Conservation (phyloP, 2,113 vertebrate genomes). For the Heptranchias perlo region DNA sequence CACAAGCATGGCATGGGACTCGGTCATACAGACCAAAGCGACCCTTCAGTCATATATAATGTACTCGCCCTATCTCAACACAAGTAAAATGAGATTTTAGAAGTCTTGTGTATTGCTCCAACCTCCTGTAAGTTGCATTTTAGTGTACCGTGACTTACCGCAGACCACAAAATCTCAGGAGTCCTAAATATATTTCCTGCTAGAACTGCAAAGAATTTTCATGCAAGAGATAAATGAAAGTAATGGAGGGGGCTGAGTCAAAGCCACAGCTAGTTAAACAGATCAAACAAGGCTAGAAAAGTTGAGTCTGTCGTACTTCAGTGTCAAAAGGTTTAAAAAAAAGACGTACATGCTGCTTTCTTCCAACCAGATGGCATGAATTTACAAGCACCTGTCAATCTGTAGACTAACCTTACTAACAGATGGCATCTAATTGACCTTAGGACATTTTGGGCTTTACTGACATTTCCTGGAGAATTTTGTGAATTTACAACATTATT, state of each 20-base stretch:
- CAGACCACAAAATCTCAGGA: background rate
- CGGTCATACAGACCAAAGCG: background rate
- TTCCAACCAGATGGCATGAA: background rate
- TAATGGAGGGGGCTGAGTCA: background rate
- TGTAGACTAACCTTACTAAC: background rate
- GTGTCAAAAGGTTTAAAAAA: background rate
- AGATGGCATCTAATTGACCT: background rate
- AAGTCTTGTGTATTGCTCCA: background rate
- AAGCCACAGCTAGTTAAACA: background rate
- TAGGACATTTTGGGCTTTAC: background rate
- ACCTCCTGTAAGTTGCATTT: background rate
- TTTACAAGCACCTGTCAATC: background rate
- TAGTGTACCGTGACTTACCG: too few relatives aligned
- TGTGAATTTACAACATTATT: background rate
- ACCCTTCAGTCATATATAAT: background rate
- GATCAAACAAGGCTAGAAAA: background rate
- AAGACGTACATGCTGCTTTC: background rate
- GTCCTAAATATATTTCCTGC: background rate
- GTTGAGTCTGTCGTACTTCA: background rate
- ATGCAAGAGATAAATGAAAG: background rate
- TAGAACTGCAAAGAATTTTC: background rate
- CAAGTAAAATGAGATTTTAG: background rate
- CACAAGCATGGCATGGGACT: background rate
- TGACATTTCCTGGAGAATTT: background rate
- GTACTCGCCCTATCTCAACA: too few relatives aligned